Percentiles rank a stretch among this genome's conserved stretches.
These are phyloP conservation scores for Ditylenchus dipsaci DNA, from an alignment of 1,140 invertebrate genomes.

Conservation along the genomic window DNA sequence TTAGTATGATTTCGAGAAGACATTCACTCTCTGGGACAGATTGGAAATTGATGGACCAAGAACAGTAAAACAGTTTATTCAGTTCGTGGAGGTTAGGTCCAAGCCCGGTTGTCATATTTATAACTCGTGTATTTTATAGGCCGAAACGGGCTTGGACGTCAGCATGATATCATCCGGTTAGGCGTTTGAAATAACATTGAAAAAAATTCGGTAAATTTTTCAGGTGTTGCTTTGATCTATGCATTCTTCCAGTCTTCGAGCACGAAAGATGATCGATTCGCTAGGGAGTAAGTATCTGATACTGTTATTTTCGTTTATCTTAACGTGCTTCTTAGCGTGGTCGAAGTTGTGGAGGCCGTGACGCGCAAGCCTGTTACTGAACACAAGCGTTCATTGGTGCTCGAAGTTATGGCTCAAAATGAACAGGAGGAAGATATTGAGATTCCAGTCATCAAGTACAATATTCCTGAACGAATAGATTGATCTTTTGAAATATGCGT, in stretches of 20 bases:
- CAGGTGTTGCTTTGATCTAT: constrained; percentile 87
- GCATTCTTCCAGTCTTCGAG: constrained; percentile 92
- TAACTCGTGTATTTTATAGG: constrained; percentile 19
- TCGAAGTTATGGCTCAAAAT: constrained; percentile 81
- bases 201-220: too few relatives aligned
- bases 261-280: constrained; percentile 81
- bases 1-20: constrained; percentile 79
- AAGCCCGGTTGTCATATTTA: background rate
- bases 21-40: constrained; percentile 96
- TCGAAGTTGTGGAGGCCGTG: constrained; percentile 85
- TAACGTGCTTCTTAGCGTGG: constrained; percentile 66
- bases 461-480: background rate
- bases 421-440: constrained; percentile 88
- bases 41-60: constrained; percentile 91
- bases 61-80: constrained; percentile 86
- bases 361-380: constrained; percentile 87
- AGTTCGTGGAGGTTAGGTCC: constrained; percentile 75
- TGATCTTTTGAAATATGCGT: too few relatives aligned
- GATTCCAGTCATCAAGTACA: constrained; percentile 91
- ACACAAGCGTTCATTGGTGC: constrained; percentile 85
- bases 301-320: constrained; percentile 5
- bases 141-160: constrained; percentile 74
- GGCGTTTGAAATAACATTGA: too few relatives aligned
- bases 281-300: constrained; percentile 64
- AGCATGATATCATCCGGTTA: constrained; percentile 88